Evolutionary conservation across 2,113 vertebrate genomes (phyloP), one percentile per base, ranked within the genome.

Genomic region (Neodontobutis hainanensis): DNA sequence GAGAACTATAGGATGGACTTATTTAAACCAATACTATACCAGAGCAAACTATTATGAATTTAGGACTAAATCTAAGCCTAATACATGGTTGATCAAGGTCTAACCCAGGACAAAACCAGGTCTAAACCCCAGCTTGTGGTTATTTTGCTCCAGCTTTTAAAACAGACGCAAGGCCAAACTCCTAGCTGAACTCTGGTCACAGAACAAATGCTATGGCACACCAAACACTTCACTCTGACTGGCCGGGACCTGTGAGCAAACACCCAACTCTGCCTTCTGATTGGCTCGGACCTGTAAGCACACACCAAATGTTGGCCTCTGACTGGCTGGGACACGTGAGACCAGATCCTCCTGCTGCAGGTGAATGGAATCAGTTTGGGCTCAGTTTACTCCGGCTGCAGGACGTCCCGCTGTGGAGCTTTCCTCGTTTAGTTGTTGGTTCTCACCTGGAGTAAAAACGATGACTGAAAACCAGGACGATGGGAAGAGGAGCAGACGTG

Each of bases 391-490:
- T 52, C 50, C 12, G 19, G 4, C 6, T 34, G 10, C 38, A 40
- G 27, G 27, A 34, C 50, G 19, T 14, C 50, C 27, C 27, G 6
- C 9, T 52, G 27, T 34, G 27, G 2, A 27, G 19, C 19, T 27
- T 27, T 27, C 19, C 19, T 4, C 50, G 5, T 1, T 40, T 8
- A 4, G 5, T 40, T 5, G 2, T 40, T 5, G 5, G 8, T 40
- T 40, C 8, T 40, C 8, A 40, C 38, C 8, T 40, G 38, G 6
- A 46, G 15, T 51, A n/a, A 16, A 50, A 15, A 5, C 38, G 45
- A 86, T 85, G 82, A 75, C 68, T 35, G 80, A 88, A 1, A 57
- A 68, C 1, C 78, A 71, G 61, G 77, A 84, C 4, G 82, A 87
- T 0, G 36, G 2, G 60, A 78, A 56, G 71, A 85, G 11, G 70